Conservation (phyloP, 2,113 vertebrate genomes). For the Hassar affinis region DNA sequence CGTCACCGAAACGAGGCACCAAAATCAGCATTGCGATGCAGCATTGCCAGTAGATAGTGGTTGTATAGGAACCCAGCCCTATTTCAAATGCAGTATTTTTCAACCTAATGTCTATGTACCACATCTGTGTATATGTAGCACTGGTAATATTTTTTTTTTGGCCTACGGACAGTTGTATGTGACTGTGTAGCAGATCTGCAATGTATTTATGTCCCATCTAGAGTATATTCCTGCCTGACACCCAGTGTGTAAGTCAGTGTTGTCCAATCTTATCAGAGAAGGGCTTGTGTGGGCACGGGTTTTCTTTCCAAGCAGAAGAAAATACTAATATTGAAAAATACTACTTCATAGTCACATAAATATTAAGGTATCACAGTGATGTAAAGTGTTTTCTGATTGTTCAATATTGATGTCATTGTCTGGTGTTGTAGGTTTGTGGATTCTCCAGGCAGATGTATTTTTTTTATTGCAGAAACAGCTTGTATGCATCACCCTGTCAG, state of each 20-base stretch:
- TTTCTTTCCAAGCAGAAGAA: too few relatives aligned
- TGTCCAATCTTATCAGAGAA: too few relatives aligned
- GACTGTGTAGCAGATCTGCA: not conserved
- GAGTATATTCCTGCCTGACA: not conserved
- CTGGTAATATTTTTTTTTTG: not conserved
- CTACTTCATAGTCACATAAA: not conserved
- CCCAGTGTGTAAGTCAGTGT: not conserved
- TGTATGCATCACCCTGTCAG: not conserved
- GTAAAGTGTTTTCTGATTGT: conserved; percentile 3
- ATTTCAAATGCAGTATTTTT: not conserved
- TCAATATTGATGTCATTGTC: not conserved
- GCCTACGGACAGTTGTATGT: not conserved
- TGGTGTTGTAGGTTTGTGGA: not conserved
- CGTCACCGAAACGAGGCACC: too few relatives aligned
- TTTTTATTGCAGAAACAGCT: not conserved
- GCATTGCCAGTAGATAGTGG: too few relatives aligned
- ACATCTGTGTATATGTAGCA: not conserved
- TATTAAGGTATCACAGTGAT: not conserved
- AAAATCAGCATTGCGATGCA: too few relatives aligned
- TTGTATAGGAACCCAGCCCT: not conserved
- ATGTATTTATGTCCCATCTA: not conserved
- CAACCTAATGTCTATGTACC: not conserved
- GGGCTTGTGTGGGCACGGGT: not conserved
- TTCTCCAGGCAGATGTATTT: conserved; percentile 6
- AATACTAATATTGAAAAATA: not conserved